Conservation (phyloP, 2,888 invertebrate genomes). For the Andrena haemorrhoa region DNA sequence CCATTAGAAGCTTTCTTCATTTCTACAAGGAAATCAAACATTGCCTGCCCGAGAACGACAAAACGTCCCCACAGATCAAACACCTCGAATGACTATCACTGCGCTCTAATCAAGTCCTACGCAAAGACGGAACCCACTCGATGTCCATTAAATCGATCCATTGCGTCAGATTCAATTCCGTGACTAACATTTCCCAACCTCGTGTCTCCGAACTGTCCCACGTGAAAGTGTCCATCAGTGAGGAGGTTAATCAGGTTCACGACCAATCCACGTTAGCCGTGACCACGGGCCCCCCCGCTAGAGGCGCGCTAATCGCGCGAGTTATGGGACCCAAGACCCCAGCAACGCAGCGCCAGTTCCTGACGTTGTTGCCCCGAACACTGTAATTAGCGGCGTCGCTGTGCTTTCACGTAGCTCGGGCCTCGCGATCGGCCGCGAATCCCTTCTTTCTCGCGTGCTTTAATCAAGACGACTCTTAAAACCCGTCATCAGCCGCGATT, state of each 20-base stretch:
- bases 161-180: not conserved
- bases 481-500: slow-evolving; percentile 43
- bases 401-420: no score
- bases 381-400: slow-evolving; percentile 32
- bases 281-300: not conserved
- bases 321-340: slow-evolving; percentile 15
- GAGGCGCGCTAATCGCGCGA: slow-evolving; percentile 29
- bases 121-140: not conserved
- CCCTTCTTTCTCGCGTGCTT: slow-evolving; percentile 16
- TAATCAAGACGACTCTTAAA: slow-evolving; percentile 45
- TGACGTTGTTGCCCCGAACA: slow-evolving; percentile 11
- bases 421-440: slow-evolving; percentile 4
- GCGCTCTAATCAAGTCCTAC: no score
- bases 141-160: not conserved
- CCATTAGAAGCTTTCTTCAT: no score
- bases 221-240: slow-evolving; percentile 26
- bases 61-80: no score
- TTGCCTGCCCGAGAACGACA: no score
- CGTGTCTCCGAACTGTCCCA: not conserved
- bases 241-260: slow-evolving; percentile 45
- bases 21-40: no score
- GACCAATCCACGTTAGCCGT: not conserved
- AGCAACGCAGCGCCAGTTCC: slow-evolving; percentile 2
- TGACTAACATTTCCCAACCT: not conserved
- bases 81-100: no score